Evolutionary conservation across 1,140 invertebrate genomes (phyloP).

Genomic region (Pomacea maculata): DNA sequence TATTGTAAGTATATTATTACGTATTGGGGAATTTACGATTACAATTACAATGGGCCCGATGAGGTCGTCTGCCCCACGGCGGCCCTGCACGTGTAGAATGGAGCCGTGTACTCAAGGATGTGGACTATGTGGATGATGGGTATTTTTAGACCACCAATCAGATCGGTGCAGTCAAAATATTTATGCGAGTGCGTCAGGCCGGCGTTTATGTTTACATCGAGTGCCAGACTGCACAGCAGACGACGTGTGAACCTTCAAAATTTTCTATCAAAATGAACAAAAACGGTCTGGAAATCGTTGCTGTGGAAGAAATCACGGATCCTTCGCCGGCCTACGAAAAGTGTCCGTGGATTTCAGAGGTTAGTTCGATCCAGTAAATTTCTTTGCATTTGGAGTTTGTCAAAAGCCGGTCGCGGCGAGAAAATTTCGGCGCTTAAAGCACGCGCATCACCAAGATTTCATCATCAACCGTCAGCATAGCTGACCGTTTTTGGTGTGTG

Average conservation of each 20-base stretch:
- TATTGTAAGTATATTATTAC: too few species aligned
- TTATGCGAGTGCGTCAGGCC: conserved; percentile 3
- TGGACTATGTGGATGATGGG: too few species aligned
- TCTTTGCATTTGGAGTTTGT: conserved; percentile 1
- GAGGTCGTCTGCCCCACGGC: too few species aligned
- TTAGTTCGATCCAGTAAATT: conserved; percentile 7
- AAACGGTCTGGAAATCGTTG: conserved; percentile 9
- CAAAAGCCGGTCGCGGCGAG: too few species aligned
- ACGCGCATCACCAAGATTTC: not conserved
- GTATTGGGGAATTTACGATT: too few species aligned
- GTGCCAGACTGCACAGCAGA: not conserved
- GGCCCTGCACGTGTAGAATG: too few species aligned
- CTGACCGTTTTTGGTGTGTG: too few species aligned
- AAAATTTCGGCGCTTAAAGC: too few species aligned
- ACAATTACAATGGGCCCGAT: too few species aligned
- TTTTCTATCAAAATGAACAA: conserved; percentile 7
- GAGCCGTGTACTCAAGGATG: too few species aligned
- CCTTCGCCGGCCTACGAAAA: conserved; percentile 14
- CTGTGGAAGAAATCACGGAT: conserved; percentile 13
- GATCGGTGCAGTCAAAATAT: not conserved
- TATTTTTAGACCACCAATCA: too few species aligned
- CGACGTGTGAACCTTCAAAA: not conserved
- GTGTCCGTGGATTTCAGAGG: conserved; percentile 11
- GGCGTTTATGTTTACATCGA: conserved; percentile 13
- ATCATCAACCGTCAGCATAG: conserved; percentile 5